Percentiles rank a stretch among this genome's conserved stretches.
Evolutionary conservation across 1,140 invertebrate species (phyloP).

Genomic region (Bombus consobrinus): DNA sequence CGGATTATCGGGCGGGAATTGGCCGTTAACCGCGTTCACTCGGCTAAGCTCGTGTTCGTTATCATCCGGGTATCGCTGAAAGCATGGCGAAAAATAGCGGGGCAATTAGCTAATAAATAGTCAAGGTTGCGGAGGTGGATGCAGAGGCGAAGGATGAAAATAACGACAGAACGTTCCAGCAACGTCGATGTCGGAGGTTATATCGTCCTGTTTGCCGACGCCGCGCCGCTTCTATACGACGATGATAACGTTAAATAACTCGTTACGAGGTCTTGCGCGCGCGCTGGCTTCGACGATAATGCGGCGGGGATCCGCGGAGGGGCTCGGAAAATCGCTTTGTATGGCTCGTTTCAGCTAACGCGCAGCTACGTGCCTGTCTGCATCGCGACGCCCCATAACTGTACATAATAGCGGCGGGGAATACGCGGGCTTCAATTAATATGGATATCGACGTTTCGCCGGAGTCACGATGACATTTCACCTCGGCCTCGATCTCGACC

Average conservation of each 20-base stretch:
- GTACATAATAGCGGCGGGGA: conserved; percentile 51
- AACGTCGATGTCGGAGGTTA: conserved; percentile 14
- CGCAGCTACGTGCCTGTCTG: conserved; percentile 32
- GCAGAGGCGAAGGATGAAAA: not conserved
- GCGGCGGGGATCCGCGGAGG: not conserved
- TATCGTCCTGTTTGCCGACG: conserved; percentile 40
- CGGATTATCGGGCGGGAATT: conserved; percentile 52
- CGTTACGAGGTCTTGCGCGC: conserved; percentile 38
- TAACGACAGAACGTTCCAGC: not conserved
- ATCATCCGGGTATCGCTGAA: conserved; percentile 64
- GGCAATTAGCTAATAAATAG: conserved; percentile 70
- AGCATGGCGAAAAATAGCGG: conserved; percentile 65
- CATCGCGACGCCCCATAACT: conserved; percentile 43
- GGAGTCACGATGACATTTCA: conserved; percentile 36
- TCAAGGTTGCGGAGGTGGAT: not conserved
- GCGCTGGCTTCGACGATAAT: conserved; percentile 47
- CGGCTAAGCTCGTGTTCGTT: conserved; percentile 45
- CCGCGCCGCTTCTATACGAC: conserved; percentile 12
- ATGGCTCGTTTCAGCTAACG: conserved; percentile 50
- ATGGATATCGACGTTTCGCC: conserved; percentile 53
- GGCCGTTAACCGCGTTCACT: conserved; percentile 49
- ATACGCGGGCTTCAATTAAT: conserved; percentile 59
- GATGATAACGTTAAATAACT: conserved; percentile 60
- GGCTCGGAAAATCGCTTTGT: conserved; percentile 46
- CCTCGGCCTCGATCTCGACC: conserved; percentile 13